Percentiles rank a stretch among this genome's conserved stretches.
Conservation (phyloP, 2,113 vertebrate species). For the Mirounga angustirostris region DNA sequence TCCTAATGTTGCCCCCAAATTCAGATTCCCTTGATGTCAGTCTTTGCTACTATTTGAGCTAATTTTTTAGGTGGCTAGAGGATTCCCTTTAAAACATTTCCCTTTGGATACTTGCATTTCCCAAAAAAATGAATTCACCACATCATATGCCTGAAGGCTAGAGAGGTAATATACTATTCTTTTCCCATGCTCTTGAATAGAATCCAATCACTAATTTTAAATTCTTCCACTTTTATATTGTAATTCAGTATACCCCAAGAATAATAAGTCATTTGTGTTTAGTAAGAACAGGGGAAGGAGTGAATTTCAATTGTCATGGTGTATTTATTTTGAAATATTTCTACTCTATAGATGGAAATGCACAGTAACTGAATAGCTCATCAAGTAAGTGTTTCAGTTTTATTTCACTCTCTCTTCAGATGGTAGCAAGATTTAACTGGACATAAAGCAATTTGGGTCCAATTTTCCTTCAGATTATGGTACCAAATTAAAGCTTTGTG, state of each 20-base stretch:
- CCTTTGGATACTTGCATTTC: background rate
- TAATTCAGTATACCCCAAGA: constrained; percentile 28
- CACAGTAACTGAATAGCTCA: constrained; percentile 81
- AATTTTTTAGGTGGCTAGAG: constrained; percentile 45
- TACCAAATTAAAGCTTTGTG: constrained; percentile 77
- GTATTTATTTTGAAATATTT: constrained; percentile 81
- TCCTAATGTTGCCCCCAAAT: constrained; percentile 1
- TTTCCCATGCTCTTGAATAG: constrained; percentile 1
- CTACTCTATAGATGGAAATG: constrained; percentile 77
- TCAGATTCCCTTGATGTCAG: constrained; percentile 39
- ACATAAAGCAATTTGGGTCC: constrained; percentile 76
- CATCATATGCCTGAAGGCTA: background rate
- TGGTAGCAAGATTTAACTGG: constrained; percentile 75
- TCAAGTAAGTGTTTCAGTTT: constrained; percentile 81
- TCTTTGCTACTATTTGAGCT: constrained; percentile 44
- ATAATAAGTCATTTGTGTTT: constrained; percentile 70
- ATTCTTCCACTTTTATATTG: constrained; percentile 60
- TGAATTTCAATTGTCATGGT: constrained; percentile 57
- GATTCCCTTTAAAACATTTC: constrained; percentile 56
- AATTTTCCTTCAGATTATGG: constrained; percentile 80
- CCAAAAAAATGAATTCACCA: constrained; percentile 7
- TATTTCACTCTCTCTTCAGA: constrained; percentile 71
- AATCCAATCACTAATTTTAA: constrained; percentile 64
- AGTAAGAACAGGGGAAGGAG: constrained; percentile 44
- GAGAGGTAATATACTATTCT: background rate